phyloP scores from a whole-genome alignment of 2,797 vertebrate species.

The Sarcophilus harrisii region DNA sequence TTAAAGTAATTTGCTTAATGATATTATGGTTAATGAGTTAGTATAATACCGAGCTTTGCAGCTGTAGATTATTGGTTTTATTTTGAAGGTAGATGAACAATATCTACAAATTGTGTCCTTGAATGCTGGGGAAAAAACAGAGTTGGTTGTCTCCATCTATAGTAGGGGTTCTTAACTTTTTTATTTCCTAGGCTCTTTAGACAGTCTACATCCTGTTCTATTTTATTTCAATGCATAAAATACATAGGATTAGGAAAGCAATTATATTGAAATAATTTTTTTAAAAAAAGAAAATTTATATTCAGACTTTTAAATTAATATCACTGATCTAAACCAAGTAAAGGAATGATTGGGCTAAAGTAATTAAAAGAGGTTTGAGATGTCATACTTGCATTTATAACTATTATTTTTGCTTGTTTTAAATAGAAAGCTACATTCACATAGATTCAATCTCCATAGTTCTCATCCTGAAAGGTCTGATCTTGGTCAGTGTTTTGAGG shows the following conservation, averaged over 20 bases:
- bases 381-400: not conserved
- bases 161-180: not conserved
- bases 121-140: constrained; percentile 32
- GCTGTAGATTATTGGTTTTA: constrained; percentile 40
- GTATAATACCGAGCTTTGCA: constrained; percentile 46
- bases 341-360: not conserved
- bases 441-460: constrained; percentile 5
- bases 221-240: not conserved
- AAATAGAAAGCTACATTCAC: not conserved
- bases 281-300: not conserved
- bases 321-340: not conserved
- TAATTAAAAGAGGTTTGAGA: not conserved
- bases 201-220: not conserved
- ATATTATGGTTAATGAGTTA: constrained; percentile 1
- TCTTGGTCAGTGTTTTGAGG: constrained; percentile 8
- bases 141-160: not conserved
- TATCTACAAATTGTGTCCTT: constrained; percentile 27
- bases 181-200: not conserved
- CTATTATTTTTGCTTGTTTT: constrained; percentile 18
- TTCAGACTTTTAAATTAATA: not conserved
- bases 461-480: not conserved
- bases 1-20: constrained; percentile 24
- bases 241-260: not conserved
- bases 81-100: constrained; percentile 20
- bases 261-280: not conserved